Conservation (phyloP, 2,888 invertebrate genomes). For the Cryptocephalus primarius region DNA sequence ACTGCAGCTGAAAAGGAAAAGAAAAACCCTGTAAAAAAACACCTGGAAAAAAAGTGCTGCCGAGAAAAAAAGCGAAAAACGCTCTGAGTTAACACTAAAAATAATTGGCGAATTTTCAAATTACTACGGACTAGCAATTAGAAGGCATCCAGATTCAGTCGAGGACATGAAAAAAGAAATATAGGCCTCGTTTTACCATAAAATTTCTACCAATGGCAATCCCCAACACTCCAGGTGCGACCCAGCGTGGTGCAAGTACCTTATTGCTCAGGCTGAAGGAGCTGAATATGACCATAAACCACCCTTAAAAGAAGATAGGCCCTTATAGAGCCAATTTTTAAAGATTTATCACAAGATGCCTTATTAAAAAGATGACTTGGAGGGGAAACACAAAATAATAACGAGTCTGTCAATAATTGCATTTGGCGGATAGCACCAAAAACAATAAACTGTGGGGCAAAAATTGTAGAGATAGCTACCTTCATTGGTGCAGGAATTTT, state of each 20-base stretch:
- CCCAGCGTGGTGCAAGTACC: no score
- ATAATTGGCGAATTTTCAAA: slow-evolving; percentile 6
- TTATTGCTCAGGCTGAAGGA: no score
- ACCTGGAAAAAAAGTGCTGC: neutral
- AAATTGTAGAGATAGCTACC: no score
- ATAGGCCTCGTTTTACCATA: slow-evolving; percentile 12
- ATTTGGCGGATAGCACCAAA: slow-evolving; percentile 10
- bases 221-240: no score
- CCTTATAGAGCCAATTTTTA: no score
- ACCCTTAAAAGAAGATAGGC: no score
- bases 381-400: slow-evolving; percentile 2
- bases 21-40: no score
- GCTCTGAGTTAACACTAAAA: slow-evolving; percentile 6
- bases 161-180: slow-evolving; percentile 13
- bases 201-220: slow-evolving; percentile 5
- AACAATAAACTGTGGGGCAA: neutral
- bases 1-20: no score
- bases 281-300: no score
- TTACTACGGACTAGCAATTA: slow-evolving; percentile 9
- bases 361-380: slow-evolving; percentile 10
- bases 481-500: no score
- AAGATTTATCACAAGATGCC: slow-evolving; percentile 1
- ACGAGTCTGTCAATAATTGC: slow-evolving; percentile 8
- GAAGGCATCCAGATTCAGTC: slow-evolving; percentile 7
- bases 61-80: slow-evolving; percentile 2